phyloP scores from a whole-genome alignment of 2,888 invertebrate species.

The Drosophila ustulata region DNA sequence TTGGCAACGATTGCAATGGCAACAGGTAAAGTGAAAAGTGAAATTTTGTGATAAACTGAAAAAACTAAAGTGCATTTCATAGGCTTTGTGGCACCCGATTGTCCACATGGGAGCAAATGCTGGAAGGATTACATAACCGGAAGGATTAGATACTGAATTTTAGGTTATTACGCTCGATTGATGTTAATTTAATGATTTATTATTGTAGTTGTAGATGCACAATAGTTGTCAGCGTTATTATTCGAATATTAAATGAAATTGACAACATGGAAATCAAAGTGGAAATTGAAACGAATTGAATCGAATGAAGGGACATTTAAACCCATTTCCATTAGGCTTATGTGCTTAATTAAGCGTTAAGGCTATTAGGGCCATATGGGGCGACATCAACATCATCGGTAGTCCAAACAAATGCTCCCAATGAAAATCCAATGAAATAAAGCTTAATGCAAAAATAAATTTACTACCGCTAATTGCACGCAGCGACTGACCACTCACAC shows the following conservation, averaged over 20 bases:
- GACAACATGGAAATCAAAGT: slow-evolving; percentile 18
- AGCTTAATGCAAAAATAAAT: slow-evolving; percentile 59
- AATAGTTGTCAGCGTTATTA: slow-evolving; percentile 5
- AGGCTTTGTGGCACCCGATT: slow-evolving; percentile 46
- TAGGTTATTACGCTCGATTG: neutral
- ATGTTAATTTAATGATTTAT: slow-evolving; percentile 14
- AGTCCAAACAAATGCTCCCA: slow-evolving; percentile 29
- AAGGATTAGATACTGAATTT: slow-evolving; percentile 26
- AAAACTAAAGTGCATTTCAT: neutral
- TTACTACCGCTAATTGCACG: slow-evolving; percentile 59
- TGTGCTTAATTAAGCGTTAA: slow-evolving; percentile 50
- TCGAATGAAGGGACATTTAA: slow-evolving; percentile 21
- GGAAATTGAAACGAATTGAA: slow-evolving; percentile 19
- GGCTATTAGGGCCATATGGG: slow-evolving; percentile 39
- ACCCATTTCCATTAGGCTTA: slow-evolving; percentile 58
- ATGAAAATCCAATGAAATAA: slow-evolving; percentile 44
- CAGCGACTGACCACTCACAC: slow-evolving; percentile 26
- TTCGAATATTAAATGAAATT: slow-evolving; percentile 16
- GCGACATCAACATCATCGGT: slow-evolving; percentile 1
- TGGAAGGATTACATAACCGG: slow-evolving; percentile 51
- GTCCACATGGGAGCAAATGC: slow-evolving; percentile 41
- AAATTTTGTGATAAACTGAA: neutral
- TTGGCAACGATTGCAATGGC: slow-evolving; percentile 24
- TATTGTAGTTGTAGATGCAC: slow-evolving; percentile 6
- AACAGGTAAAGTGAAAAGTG: slow-evolving; percentile 34